Base-by-base conservation (phyloP, 2,888 invertebrate species). In the Ennomos erosarius region DNA sequence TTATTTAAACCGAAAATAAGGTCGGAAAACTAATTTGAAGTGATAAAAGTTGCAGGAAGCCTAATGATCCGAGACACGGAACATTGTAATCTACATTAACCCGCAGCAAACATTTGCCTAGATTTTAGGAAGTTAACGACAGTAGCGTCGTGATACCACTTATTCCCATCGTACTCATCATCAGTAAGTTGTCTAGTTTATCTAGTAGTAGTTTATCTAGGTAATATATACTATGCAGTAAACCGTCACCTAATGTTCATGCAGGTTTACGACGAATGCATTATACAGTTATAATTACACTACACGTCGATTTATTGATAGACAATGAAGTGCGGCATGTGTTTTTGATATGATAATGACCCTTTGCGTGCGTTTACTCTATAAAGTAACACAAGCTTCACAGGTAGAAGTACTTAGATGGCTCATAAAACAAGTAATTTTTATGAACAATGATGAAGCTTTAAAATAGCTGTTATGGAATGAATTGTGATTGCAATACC, bases 41-140 rank as follows among this genome's bases (percentile, higher is more conserved):
- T 82, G 79, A 84, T 84, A 84, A 84, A 84, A 85, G 75, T 79
- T 80, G 73, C 75, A 78, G 60, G 66, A 65, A 68, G 66, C 64
- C 69, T 85, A 83, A 84, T 76, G 81, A 76, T 71, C 64, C 61
- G 63, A 69, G 75, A 72, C 85, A 85, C 82, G 84, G 68, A 80
- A 83, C 71, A 69, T 67, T 66, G 66, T 70, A 71, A 81, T 81
- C 71, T 76, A 74, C 66, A 70, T 75, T 66, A 71, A 73, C 71
- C 71, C 64, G 60, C 60, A 66, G 62, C 59, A 63, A 70, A 69
- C 68, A 65, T 74, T 68, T 65, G 60, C 68, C 67, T 68, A 62
- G 56, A 69, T 70, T 77, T 73, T 60, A 42, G 65, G 67, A 72
- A 63, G 74, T 69, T 71, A 75, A 74, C 64, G 70, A 69, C 65